Evolutionary conservation across 1,140 invertebrate genomes (phyloP), one percentile per base, ranked within the genome.

Genomic region (Aethina tumida): DNA sequence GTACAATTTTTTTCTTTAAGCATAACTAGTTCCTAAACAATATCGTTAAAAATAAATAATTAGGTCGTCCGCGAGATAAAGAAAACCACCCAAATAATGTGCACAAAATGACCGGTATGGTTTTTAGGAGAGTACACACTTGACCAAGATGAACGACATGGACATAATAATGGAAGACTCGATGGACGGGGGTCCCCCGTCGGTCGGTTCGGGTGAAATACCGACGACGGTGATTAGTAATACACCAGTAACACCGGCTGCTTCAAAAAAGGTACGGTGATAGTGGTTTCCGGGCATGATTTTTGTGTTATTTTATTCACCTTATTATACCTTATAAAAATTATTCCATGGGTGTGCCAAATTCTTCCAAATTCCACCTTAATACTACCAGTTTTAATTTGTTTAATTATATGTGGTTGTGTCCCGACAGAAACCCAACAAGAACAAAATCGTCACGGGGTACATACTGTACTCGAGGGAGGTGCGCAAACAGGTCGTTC

Each of bases 401-500:
- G 12, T 20, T 35, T 18, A 3, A 10, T 17, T 32, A 32, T 20
- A 21, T 18, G 4, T 29, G 21, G 28, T 36, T 24, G 25, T 24
- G 10, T 30, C n/a, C 9, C 13, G 10, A 24, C 41, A 79, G 71
- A 88, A 89, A 70, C 70, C 78, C 58, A 70, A 70, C 47, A 77
- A 77, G 47, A 85, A 85, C 64, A 92, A 92, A 72, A 73, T 94
- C 47, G 86, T 97, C 41, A 96, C 92, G 52, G 95, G 95, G 7
- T 99, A 99, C 67, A 98, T 99, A 57, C 74, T 99, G 15, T 99
- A 97, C 71, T 96, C 96, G 9, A 86, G 92, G 61, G 96, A 99
- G 69, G 81, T 96, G 21, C 73, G 96, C 71, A 94, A 78, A 64
- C 73, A 55, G 77, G 93, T 60, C 77, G 90, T 60, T 68, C 70